Evolutionary conservation across 1,140 invertebrate species (phyloP), one percentile per base, ranked within the genome.

Genomic region (Popillia japonica): DNA sequence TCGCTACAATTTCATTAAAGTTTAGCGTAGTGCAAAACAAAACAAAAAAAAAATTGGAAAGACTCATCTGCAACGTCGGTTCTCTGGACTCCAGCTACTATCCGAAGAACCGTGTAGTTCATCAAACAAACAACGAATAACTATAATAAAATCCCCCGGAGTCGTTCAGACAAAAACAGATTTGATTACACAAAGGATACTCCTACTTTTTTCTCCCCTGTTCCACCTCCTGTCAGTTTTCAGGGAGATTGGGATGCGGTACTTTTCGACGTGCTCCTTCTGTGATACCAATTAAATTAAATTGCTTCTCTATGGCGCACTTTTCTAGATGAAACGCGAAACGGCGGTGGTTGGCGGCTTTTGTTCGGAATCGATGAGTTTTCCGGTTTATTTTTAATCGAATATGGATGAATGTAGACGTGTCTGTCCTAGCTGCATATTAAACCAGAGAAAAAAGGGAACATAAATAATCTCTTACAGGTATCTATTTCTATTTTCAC

Each of bases 161-260:
- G 3, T 48, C 44, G 44, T 48, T 48, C 44, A 48, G 44, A 48
- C 44, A 48, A 48, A 48, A 48, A 48, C 44, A 48, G 44, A 48
- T 48, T 48, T 48, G 44, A 48, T 48, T 48, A 48, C 44, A 48
- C 44, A 48, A 48, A 48, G 44, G 44, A 48, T 48, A 17, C 10
- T 48, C 10, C 44, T 48, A 8, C 42, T 48, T 48, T 48, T 48
- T 48, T 48, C n/a, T 48, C n/a, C 4, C 27, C 27, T 34, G 27
- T 48, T 48, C 8, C 8, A 1, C 8, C n/a, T 34, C 27, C 27
- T 34, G 27, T 34, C 27, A 34, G 27, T 34, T 34, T 34, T 34
- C 27, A 34, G 27, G 4, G 27, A 34, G 27, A 34, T 34, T 1
- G 1, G 27, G 27, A 34, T 17, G 44, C 10, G 44, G 1, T 48